Conservation (phyloP, 2,113 vertebrate genomes). For the Ailuropoda melanoleuca region DNA sequence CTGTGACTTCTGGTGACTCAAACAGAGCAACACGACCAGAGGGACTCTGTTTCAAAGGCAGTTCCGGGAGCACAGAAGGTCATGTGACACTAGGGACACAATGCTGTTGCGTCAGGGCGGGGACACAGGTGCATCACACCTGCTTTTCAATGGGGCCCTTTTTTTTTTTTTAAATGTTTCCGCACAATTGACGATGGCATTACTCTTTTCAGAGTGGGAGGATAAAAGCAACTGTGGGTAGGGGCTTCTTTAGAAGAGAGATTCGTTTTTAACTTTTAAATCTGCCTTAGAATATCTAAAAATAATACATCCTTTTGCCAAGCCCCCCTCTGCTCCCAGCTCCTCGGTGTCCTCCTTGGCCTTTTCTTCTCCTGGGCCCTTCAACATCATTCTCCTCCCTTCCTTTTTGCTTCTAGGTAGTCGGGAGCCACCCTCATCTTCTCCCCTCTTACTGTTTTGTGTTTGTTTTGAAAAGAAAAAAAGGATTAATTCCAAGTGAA, state of each 20-base stretch:
- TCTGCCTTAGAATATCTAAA: conserved; percentile 21
- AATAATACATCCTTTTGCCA: conserved; percentile 3
- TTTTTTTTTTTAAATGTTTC: neutral
- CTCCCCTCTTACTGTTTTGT: neutral
- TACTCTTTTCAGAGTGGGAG: neutral
- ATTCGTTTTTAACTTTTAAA: conserved; percentile 60
- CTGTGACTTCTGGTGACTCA: neutral
- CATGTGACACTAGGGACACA: neutral
- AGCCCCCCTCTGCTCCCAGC: neutral
- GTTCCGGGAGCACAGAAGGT: accelerated
- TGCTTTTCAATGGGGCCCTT: neutral
- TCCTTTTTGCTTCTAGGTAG: neutral
- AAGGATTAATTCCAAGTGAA: conserved; percentile 58
- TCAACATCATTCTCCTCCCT: neutral
- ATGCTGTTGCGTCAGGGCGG: no score
- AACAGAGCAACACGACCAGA: neutral
- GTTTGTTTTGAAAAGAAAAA: conserved; percentile 59
- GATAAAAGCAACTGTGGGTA: neutral
- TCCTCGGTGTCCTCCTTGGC: neutral
- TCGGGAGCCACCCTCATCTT: neutral
- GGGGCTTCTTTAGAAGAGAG: conserved; percentile 25
- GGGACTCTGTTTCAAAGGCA: neutral
- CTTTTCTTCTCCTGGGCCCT: neutral
- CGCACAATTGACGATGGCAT: neutral
- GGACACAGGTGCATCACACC: neutral